Percentiles rank a stretch among this genome's conserved stretches.
Conservation (phyloP, 2,113 vertebrate species). For the Lepus europaeus region DNA sequence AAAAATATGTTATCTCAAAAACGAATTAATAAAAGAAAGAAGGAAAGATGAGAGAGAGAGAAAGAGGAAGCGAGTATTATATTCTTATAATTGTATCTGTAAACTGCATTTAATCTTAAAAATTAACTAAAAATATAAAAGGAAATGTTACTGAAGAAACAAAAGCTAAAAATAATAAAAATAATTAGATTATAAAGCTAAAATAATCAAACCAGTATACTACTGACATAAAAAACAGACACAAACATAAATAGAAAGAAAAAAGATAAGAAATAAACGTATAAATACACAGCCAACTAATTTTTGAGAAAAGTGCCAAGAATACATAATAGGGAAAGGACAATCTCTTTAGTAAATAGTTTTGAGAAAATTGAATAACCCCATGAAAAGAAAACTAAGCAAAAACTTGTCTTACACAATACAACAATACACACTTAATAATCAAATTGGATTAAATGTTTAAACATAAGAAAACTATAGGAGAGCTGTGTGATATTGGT, state of each 20-base stretch:
- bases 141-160: too few relatives aligned
- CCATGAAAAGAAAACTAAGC: background rate
- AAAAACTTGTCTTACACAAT: background rate
- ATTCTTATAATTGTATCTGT: too few relatives aligned
- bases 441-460: background rate
- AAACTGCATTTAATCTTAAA: too few relatives aligned
- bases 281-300: background rate
- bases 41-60: too few relatives aligned
- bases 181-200: background rate
- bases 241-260: background rate
- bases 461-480: background rate
- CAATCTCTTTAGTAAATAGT: background rate
- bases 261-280: background rate
- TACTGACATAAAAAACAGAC: background rate
- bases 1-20: too few relatives aligned
- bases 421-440: background rate
- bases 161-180: too few relatives aligned
- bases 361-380: background rate
- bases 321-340: background rate
- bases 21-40: too few relatives aligned
- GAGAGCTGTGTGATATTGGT: background rate
- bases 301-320: background rate
- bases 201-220: background rate
- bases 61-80: too few relatives aligned
- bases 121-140: too few relatives aligned